A percentile compares a stretch with the other conserved stretches of the same genome.
phyloP scores from a whole-genome alignment of 2,797 vertebrate species.

The Adelosebastes latens region DNA sequence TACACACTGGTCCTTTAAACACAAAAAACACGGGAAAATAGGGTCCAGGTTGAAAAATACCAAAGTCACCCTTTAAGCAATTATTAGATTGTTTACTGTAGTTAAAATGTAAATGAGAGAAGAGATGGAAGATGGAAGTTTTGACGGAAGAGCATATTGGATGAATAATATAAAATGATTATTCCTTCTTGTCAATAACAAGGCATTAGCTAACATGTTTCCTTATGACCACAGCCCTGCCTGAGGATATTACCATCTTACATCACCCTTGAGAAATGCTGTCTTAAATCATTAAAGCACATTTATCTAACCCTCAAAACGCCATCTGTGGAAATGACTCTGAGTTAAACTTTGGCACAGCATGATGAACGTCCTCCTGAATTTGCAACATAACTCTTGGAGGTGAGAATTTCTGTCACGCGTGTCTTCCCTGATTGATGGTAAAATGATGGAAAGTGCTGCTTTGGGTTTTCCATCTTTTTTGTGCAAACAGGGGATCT shows the following conservation, averaged over 20 bases:
- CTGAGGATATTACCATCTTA: constrained; percentile 1
- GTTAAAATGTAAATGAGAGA: background rate
- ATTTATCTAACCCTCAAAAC: background rate
- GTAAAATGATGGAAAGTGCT: background rate
- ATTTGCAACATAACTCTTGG: constrained; percentile 24
- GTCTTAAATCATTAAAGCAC: background rate
- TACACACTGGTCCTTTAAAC: too few species aligned
- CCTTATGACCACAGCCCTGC: background rate
- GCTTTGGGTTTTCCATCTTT: constrained; percentile 26
- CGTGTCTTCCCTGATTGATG: constrained; percentile 18
- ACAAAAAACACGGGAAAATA: background rate
- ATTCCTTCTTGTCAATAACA: background rate
- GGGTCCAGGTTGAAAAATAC: background rate
- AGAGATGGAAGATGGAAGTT: background rate
- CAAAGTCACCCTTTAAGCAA: background rate
- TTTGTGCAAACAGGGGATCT: constrained; percentile 8
- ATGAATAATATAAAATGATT: background rate
- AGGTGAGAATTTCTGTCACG: constrained; percentile 13
- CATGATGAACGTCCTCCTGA: background rate
- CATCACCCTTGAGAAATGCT: constrained; percentile 3
- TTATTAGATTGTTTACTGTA: background rate
- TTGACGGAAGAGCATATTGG: background rate
- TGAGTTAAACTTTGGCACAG: background rate
- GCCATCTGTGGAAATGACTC: background rate
- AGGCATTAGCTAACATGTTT: background rate